Evolutionary conservation across 2,113 vertebrate species (phyloP).

Genomic region (Rhinopomastus cyanomelas): DNA sequence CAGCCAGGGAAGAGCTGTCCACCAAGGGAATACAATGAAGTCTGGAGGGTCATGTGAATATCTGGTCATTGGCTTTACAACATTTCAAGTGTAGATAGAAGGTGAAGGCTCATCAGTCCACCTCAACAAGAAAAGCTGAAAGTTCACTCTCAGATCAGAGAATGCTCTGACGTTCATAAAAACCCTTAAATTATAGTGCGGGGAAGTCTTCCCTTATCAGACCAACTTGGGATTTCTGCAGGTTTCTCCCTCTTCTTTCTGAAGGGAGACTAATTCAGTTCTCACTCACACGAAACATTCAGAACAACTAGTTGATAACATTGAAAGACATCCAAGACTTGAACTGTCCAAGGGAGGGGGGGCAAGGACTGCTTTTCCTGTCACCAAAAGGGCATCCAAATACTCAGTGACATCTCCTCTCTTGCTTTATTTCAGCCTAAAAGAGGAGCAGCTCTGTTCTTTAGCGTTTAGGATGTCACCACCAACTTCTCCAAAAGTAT

Average conservation of each 20-base stretch:
- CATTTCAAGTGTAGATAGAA: neutral
- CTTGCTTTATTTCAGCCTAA: neutral
- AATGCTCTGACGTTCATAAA: neutral
- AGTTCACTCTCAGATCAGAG: neutral
- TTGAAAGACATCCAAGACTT: neutral
- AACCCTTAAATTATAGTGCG: neutral
- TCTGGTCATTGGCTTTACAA: neutral
- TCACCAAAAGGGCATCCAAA: neutral
- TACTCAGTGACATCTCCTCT: neutral
- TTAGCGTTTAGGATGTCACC: neutral
- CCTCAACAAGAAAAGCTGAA: neutral
- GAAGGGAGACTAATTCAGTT: neutral
- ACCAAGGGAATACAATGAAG: neutral
- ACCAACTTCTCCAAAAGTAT: neutral
- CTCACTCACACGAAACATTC: neutral
- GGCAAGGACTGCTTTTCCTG: neutral
- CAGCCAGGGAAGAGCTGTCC: neutral
- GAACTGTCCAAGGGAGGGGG: neutral
- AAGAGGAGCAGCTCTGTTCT: conserved; percentile 15
- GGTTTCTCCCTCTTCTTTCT: neutral
- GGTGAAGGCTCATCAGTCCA: neutral
- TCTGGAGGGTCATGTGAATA: neutral
- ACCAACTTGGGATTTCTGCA: neutral
- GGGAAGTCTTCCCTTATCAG: neutral
- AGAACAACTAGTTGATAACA: neutral